Evolutionary conservation across 1,140 invertebrate genomes (phyloP).

Genomic region (Trypoxylus dichotomus): DNA sequence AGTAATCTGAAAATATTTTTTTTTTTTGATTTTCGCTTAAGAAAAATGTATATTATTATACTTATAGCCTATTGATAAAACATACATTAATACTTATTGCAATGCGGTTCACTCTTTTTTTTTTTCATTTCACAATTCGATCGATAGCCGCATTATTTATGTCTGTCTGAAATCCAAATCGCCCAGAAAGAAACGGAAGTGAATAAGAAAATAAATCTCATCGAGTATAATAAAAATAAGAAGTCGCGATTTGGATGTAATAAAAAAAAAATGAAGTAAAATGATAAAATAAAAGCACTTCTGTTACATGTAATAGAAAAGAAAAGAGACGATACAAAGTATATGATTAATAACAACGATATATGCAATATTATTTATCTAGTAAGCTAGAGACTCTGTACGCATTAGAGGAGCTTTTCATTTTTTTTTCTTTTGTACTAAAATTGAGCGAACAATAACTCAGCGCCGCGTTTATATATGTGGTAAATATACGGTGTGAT

Average conservation of each 20-base stretch:
- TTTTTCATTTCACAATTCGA: not conserved
- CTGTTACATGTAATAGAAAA: not conserved
- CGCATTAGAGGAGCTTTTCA: not conserved
- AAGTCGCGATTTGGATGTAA: slow-evolving; percentile 6
- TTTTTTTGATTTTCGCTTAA: slow-evolving; percentile 21
- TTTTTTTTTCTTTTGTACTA: slow-evolving; percentile 9
- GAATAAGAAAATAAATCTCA: not conserved
- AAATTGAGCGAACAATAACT: slow-evolving; percentile 21
- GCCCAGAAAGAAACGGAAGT: not conserved
- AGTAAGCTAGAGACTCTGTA: not conserved
- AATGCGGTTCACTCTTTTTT: slow-evolving; percentile 33
- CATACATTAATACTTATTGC: slow-evolving; percentile 45
- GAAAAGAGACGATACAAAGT: not conserved
- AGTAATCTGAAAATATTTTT: slow-evolving; percentile 19
- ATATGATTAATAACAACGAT: not conserved
- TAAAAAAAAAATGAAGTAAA: not conserved
- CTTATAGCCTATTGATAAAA: slow-evolving; percentile 12
- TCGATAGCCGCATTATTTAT: slow-evolving; percentile 3
- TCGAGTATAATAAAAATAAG: not conserved
- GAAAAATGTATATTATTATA: slow-evolving; percentile 17
- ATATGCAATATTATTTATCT: not conserved
- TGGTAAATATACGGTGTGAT: not conserved
- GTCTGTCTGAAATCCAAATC: slow-evolving; percentile 21
- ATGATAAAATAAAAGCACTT: not conserved
- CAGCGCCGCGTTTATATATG: not conserved